A percentile compares a stretch with the other conserved stretches of the same genome.
Conservation (phyloP, 1,140 invertebrate genomes). For the Potamilus streckersoni region DNA sequence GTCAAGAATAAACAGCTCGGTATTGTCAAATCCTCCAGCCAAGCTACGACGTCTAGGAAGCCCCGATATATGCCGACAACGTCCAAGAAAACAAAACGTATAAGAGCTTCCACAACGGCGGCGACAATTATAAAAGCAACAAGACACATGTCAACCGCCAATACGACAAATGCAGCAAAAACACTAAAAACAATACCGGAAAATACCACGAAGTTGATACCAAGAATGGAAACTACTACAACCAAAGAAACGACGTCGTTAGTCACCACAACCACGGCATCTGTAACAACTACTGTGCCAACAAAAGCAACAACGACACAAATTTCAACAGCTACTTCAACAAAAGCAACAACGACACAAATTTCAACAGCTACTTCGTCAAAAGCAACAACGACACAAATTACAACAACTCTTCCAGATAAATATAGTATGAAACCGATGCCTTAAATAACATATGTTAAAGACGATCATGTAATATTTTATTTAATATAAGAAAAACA, state of each 20-base stretch:
- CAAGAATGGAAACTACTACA: conserved; percentile 4
- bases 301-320: not conserved
- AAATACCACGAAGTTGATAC: not conserved
- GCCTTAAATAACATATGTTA: too few relatives aligned
- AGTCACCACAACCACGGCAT: not conserved
- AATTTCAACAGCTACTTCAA: conserved; percentile 1
- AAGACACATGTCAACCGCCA: not conserved
- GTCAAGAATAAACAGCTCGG: too few relatives aligned
- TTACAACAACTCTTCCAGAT: conserved; percentile 12
- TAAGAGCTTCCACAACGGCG: not conserved
- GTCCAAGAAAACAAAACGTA: not conserved
- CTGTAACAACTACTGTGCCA: not conserved
- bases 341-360: not conserved
- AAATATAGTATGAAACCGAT: conserved; percentile 16
- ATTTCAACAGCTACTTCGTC: not conserved
- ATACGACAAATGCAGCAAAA: not conserved
- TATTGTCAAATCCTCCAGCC: too few relatives aligned
- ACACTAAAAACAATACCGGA: not conserved
- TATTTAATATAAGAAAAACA: too few relatives aligned
- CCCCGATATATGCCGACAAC: not conserved
- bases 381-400: not conserved
- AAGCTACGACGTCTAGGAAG: not conserved
- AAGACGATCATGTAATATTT: too few relatives aligned
- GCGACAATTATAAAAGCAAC: not conserved
- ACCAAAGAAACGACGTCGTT: not conserved